Base-by-base conservation (phyloP, 2,888 invertebrate genomes). In the Xestia sexstrigata region DNA sequence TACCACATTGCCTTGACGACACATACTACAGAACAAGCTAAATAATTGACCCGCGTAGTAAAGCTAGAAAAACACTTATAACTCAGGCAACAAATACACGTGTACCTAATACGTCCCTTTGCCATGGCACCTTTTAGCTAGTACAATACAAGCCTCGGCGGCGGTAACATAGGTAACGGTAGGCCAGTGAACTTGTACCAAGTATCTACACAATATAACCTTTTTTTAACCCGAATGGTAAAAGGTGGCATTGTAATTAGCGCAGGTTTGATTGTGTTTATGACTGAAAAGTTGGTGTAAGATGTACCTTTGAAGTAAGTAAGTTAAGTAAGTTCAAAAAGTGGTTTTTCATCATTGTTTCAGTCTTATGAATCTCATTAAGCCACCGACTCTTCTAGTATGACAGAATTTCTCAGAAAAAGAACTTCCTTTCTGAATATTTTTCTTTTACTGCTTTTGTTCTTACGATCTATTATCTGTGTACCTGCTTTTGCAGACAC, bases 91-190 rank as follows among this genome's bases (percentile, higher is more conserved):
- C 60, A 76, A 76, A 85, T 67, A 70, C 72, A 68, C 52, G 55
- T 67, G 60, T 30, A 65, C 45, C 67, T 60, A 66, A 71, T 62
- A 74, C 35, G n/a, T 70, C 52, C 69, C 65, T 72, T 86, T 65
- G 67, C 73, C 47, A 30, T 66, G 70, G 66, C 78, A 74, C 71
- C 83, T 84, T 78, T 82, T 82, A 82, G 68, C 73, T 71, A 13
- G 39, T n/a, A 85, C 73, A 78, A 82, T 78, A 23, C 72, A 35
- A 67, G 62, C 62, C 58, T 45, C 73, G 17, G n/a, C 60, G 70
- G 5, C 58, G 52, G 49, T 63, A n/a, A 39, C 67, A 39, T 23
- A 69, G 39, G 39, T 8, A 39, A 39, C 39, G 39, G 9, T 42
- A 9, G 73, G 58, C 62, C 55, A 68, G 47, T 74, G 60, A 69